phyloP scores from a whole-genome alignment of 2,888 invertebrate genomes.

The Apamea epomidion region DNA sequence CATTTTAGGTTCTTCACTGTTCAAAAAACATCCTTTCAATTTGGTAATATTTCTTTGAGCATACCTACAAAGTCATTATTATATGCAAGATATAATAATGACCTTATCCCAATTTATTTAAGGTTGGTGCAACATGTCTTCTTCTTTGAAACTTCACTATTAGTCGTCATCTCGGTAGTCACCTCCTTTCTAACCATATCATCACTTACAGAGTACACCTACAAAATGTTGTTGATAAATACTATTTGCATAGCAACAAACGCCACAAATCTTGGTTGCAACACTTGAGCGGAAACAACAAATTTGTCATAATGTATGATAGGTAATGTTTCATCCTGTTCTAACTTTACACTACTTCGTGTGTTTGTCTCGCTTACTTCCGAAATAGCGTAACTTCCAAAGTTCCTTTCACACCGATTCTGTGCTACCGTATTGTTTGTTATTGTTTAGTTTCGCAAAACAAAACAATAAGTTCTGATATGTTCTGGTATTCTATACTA shows the following conservation, averaged over 20 bases:
- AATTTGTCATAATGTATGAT: conserved; percentile 31
- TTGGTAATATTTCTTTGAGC: neutral
- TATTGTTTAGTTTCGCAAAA: conserved; percentile 30
- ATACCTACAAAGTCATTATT: no score
- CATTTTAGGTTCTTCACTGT: no score
- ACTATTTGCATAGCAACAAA: neutral
- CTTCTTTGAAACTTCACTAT: neutral
- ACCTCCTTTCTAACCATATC: neutral
- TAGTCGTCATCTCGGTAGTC: neutral
- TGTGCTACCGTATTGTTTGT: conserved; percentile 31
- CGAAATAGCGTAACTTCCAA: conserved; percentile 20
- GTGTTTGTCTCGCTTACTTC: conserved; percentile 11
- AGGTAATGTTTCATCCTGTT: conserved; percentile 2
- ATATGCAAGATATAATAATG: no score
- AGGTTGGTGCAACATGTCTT: neutral
- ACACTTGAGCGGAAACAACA: conserved; percentile 20
- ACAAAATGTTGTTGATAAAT: neutral
- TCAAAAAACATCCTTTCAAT: neutral
- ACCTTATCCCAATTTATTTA: neutral
- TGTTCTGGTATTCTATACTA: neutral
- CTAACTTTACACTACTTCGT: conserved; percentile 6
- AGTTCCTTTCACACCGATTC: conserved; percentile 14
- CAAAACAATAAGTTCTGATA: conserved; percentile 28
- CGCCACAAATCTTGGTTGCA: no score
- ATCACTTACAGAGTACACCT: neutral